A percentile compares a stretch with the other conserved stretches of the same genome.
These are phyloP conservation scores for Merops nubicus DNA, from an alignment of 2,113 vertebrate species.

Conservation along the genomic window DNA sequence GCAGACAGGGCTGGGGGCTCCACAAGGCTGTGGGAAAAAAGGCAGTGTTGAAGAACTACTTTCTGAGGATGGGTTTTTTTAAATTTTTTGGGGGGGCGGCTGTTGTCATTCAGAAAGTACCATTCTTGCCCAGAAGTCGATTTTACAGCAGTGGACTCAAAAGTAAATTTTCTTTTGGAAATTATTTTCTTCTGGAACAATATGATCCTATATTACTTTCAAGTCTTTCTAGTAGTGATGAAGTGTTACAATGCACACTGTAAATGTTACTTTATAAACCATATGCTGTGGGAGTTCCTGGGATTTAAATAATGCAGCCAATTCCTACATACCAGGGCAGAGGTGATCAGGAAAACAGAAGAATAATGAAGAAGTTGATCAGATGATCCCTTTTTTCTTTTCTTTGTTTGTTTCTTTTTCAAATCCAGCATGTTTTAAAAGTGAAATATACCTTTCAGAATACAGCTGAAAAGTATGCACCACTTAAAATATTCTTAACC, in stretches of 20 bases:
- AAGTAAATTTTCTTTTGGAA: background rate
- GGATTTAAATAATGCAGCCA: conserved; percentile 48
- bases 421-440: background rate
- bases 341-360: conserved; percentile 34
- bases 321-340: conserved; percentile 14
- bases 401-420: background rate
- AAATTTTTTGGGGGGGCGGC: background rate
- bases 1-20: conserved; percentile 85
- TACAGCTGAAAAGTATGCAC: background rate
- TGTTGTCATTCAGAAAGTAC: background rate
- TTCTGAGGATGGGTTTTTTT: conserved; percentile 13
- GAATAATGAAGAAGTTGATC: background rate
- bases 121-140: background rate
- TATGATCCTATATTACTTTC: background rate
- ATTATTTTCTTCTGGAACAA: background rate
- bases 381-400: conserved; percentile 3
- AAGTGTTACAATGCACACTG: conserved; percentile 6
- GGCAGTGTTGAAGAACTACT: conserved; percentile 72
- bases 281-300: background rate
- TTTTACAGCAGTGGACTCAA: background rate
- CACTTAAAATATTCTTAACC: background rate
- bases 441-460: background rate
- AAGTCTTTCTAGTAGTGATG: conserved; percentile 5
- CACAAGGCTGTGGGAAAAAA: conserved; percentile 81
- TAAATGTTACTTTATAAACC: conserved; percentile 41